Percentiles rank a stretch among this genome's conserved stretches.
Evolutionary conservation across 2,888 invertebrate genomes (phyloP).

Genomic region (Xylota sylvarum): DNA sequence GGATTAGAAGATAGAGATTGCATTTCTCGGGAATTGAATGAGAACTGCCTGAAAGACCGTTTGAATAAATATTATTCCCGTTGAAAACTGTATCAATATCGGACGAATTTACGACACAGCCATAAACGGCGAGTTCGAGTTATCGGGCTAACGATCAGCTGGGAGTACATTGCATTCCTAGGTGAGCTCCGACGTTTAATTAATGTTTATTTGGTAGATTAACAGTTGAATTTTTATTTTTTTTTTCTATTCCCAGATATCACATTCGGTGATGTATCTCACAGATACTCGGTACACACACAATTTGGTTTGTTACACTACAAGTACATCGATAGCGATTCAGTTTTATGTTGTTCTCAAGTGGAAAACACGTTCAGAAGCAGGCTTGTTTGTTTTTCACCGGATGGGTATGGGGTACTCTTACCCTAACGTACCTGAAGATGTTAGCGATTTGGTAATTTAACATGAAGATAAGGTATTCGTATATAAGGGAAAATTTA

Average conservation of each 20-base stretch:
- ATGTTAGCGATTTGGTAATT: conserved; percentile 65
- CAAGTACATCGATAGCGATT: neutral
- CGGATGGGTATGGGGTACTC: conserved; percentile 10
- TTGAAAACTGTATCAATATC: conserved; percentile 68
- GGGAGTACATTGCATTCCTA: conserved; percentile 43
- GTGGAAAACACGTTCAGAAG: conserved; percentile 51
- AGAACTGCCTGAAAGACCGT: conserved; percentile 26
- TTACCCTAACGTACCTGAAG: conserved; percentile 26
- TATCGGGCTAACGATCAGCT: neutral
- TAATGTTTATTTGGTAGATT: conserved; percentile 74
- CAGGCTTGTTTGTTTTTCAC: conserved; percentile 44
- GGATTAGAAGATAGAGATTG: conserved; percentile 35
- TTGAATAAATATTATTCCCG: conserved; percentile 61
- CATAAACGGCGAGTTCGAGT: conserved; percentile 29
- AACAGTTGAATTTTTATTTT: conserved; percentile 50
- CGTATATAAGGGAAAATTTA: conserved; percentile 46
- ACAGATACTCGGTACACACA: conserved; percentile 21
- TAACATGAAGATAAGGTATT: conserved; percentile 51
- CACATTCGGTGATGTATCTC: conserved; percentile 19
- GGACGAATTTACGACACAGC: conserved; percentile 52
- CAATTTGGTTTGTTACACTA: conserved; percentile 35
- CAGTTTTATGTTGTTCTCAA: conserved; percentile 64
- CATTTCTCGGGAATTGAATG: conserved; percentile 28
- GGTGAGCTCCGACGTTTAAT: conserved; percentile 52
- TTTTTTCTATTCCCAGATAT: neutral